Evolutionary conservation across 2,113 vertebrate genomes (phyloP).

Genomic region (Tursiops truncatus): DNA sequence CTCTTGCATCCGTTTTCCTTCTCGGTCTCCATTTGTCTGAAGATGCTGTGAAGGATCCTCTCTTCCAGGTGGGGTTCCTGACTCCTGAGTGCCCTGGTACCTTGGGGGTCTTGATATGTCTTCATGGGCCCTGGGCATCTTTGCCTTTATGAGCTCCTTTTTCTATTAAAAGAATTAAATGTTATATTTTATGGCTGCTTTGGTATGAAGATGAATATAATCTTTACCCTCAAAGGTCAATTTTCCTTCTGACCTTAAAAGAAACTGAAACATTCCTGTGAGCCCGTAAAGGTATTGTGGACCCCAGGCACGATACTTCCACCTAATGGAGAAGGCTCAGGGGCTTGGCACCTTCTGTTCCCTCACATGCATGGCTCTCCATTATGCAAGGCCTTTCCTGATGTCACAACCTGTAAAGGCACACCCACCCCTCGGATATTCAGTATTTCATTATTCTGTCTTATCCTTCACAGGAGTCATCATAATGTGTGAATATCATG

Average conservation of each 20-base stretch:
- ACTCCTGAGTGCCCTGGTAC: rapidly evolving
- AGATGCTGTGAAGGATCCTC: neutral
- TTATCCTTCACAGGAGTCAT: neutral
- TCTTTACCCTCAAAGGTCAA: neutral
- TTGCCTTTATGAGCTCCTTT: neutral
- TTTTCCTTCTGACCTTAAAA: neutral
- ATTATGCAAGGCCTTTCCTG: neutral
- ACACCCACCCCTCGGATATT: neutral
- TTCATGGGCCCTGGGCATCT: neutral
- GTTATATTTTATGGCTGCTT: neutral
- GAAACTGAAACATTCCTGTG: neutral
- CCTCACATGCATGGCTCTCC: rapidly evolving
- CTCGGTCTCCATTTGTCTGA: neutral
- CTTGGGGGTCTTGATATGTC: neutral
- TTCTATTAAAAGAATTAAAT: neutral
- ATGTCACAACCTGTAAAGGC: neutral
- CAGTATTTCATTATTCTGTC: neutral
- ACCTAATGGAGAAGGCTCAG: neutral
- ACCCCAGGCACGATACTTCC: neutral
- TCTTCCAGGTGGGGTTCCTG: neutral
- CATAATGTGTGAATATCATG: neutral
- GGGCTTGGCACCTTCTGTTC: too few species aligned
- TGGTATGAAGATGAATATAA: neutral
- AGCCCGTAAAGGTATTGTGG: neutral
- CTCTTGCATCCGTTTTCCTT: rapidly evolving